Conservation (phyloP, 1,140 invertebrate species). For the Atopsyche davidsoni region DNA sequence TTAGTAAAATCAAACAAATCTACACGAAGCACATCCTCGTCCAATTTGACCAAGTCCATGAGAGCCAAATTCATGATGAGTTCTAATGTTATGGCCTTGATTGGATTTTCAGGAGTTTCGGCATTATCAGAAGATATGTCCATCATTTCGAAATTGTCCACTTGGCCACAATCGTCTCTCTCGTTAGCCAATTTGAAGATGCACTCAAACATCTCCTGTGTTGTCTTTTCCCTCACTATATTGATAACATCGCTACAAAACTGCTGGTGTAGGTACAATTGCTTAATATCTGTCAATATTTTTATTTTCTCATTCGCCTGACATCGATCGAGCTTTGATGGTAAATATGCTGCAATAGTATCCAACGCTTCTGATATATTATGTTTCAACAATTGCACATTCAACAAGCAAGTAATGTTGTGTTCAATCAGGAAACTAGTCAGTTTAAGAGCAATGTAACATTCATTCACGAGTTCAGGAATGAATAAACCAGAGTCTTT, state of each 20-base stretch:
- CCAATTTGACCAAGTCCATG: constrained; percentile 6
- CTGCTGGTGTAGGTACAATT: constrained; percentile 8
- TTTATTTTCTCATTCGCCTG: constrained; percentile 4
- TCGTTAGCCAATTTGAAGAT: constrained; percentile 15
- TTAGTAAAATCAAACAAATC: constrained; percentile 14
- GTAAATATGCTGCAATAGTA: constrained; percentile 11
- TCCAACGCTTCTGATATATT: constrained; percentile 8
- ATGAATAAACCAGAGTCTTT: not conserved
- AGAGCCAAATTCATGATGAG: constrained; percentile 13
- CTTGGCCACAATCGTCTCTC: constrained; percentile 6
- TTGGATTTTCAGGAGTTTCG: constrained; percentile 1
- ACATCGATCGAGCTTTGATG: constrained; percentile 6
- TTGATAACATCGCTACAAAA: constrained; percentile 7
- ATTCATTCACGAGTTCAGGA: constrained; percentile 9
- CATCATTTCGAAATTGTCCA: constrained; percentile 9
- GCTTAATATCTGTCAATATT: constrained; percentile 14
- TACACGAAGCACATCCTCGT: constrained; percentile 7
- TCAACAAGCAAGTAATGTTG: constrained; percentile 1
- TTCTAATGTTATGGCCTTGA: constrained; percentile 14
- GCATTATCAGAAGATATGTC: not conserved
- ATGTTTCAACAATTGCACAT: constrained; percentile 3
- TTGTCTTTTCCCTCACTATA: constrained; percentile 15
- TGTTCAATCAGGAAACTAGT: constrained; percentile 15
- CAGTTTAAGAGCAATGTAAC: constrained; percentile 13
- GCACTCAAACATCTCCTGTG: constrained; percentile 19